A percentile compares a stretch with the other conserved stretches of the same genome.
phyloP scores from a whole-genome alignment of 1,140 invertebrate species.

The Drosophila novamexicana region DNA sequence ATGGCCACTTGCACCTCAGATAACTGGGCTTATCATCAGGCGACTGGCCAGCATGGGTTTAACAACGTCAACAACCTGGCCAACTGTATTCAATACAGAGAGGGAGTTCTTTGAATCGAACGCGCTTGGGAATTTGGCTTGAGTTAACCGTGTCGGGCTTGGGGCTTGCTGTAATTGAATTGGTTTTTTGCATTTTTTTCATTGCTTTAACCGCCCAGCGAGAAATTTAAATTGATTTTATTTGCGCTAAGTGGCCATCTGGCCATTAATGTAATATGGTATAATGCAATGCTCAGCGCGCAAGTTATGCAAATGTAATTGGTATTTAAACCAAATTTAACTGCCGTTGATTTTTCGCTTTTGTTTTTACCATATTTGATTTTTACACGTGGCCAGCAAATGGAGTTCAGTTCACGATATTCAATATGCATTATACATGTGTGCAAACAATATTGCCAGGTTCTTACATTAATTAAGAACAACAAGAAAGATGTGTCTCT shows the following conservation, averaged over 20 bases:
- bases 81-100: constrained; percentile 2
- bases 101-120: constrained; percentile 16
- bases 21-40: constrained; percentile 52
- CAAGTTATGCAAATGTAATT: constrained; percentile 69
- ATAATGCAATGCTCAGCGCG: constrained; percentile 25
- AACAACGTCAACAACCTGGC: constrained; percentile 38
- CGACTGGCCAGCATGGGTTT: constrained; percentile 33
- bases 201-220: constrained; percentile 39
- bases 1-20: constrained; percentile 40
- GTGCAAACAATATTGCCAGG: background rate
- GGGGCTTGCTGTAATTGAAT: constrained; percentile 30
- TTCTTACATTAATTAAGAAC: background rate
- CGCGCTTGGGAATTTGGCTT: constrained; percentile 12
- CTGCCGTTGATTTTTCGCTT: constrained; percentile 48
- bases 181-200: constrained; percentile 39
- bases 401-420: constrained; percentile 29
- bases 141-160: background rate
- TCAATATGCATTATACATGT: background rate
- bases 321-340: constrained; percentile 58
- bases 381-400: constrained; percentile 41
- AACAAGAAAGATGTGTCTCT: background rate
- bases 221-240: constrained; percentile 63
- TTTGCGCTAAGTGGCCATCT: constrained; percentile 60
- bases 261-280: constrained; percentile 57
- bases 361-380: constrained; percentile 1